Percentiles rank a stretch among this genome's conserved stretches.
Conservation (phyloP, 2,888 invertebrate genomes). For the Salpingus planirostris region DNA sequence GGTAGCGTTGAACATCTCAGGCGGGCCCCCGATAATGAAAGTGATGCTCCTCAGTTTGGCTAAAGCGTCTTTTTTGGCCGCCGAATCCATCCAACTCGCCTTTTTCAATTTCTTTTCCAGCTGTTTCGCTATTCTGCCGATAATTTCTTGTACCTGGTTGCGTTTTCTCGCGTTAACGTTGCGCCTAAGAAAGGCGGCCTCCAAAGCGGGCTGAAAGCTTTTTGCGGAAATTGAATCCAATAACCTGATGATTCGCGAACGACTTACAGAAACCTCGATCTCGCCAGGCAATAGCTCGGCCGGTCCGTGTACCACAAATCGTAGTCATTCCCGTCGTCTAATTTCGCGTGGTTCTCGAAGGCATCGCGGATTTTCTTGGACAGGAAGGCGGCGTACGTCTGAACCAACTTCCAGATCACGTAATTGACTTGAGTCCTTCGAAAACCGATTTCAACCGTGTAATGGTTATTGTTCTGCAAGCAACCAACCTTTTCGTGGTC, state of each 20-base stretch:
- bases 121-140: slow-evolving; percentile 18
- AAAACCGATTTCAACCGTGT: neutral
- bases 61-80: slow-evolving; percentile 16
- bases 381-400: slow-evolving; percentile 16
- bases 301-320: slow-evolving; percentile 11
- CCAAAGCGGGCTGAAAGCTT: slow-evolving; percentile 17
- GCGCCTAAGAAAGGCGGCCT: slow-evolving; percentile 17
- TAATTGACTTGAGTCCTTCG: slow-evolving; percentile 18
- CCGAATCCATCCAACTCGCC: slow-evolving; percentile 21
- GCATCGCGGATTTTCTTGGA: slow-evolving; percentile 16
- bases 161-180: slow-evolving; percentile 14
- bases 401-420: slow-evolving; percentile 21
- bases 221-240: too few relatives aligned
- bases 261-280: slow-evolving; percentile 8
- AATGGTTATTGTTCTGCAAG: neutral
- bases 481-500: slow-evolving; percentile 15
- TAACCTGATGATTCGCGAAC: too few relatives aligned
- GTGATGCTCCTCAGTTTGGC: slow-evolving; percentile 17
- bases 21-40: slow-evolving; percentile 22
- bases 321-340: slow-evolving; percentile 4
- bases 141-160: slow-evolving; percentile 18
- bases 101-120: slow-evolving; percentile 17
- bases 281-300: slow-evolving; percentile 8
- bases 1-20: slow-evolving; percentile 21
- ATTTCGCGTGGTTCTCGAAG: slow-evolving; percentile 11